Conservation (phyloP, 2,797 vertebrate species). For the Paedocypris micromegethes region DNA sequence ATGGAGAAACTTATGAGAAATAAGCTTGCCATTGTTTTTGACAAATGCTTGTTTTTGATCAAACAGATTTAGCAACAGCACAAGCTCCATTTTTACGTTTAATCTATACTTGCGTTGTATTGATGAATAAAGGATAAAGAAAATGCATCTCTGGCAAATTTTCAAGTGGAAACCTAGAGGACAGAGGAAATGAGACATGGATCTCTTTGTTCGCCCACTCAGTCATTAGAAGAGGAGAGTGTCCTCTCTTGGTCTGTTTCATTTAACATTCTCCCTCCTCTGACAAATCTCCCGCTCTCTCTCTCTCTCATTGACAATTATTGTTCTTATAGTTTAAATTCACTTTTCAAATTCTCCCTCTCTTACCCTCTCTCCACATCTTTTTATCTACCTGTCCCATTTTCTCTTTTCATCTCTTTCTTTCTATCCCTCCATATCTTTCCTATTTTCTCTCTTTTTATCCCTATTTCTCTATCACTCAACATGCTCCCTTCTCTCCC, state of each 20-base stretch:
- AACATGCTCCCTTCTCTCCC: conserved; percentile 20
- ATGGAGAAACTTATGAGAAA: too few relatives aligned
- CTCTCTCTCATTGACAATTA: conserved; percentile 4
- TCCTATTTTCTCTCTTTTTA: conserved; percentile 15
- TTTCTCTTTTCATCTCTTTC: conserved; percentile 36
- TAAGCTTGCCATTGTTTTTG: too few relatives aligned
- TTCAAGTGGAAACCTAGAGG: conserved; percentile 22
- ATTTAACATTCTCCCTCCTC: conserved; percentile 4
- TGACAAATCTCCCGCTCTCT: conserved; percentile 7
- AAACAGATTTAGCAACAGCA: conserved; percentile 7
- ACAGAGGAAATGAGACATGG: conserved; percentile 41
- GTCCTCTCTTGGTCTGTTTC: conserved; percentile 22
- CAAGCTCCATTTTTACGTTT: not conserved
- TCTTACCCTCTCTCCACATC: conserved; percentile 30
- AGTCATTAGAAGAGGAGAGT: conserved; percentile 52
- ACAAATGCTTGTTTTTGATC: not conserved
- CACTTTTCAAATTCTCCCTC: conserved; percentile 4
- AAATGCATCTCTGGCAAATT: conserved; percentile 29
- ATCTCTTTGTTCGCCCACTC: conserved; percentile 53
- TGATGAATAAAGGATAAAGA: conserved; percentile 7
- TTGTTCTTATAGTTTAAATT: too few relatives aligned
- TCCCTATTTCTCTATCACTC: conserved; percentile 38
- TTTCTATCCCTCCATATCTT: conserved; percentile 35
- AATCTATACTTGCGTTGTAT: not conserved
- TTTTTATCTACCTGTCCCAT: conserved; percentile 25